These are phyloP conservation scores for Sinodicranocentrus sp. DNA, from an alignment of 2,888 invertebrate species.

Conservation along the genomic window DNA sequence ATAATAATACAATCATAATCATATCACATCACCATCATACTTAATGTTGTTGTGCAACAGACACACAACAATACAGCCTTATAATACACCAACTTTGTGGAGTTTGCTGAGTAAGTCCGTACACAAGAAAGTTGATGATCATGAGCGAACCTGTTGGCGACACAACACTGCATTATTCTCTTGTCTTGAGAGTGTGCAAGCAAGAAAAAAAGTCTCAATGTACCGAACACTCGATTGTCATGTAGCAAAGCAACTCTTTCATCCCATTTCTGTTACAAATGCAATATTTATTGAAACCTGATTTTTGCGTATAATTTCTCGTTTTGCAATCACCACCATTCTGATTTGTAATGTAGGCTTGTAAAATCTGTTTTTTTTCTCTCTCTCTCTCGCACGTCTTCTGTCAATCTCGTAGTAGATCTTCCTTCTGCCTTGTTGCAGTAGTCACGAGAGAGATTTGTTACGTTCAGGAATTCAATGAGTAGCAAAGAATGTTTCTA, in stretches of 20 bases:
- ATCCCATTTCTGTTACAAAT: slow-evolving; percentile 14
- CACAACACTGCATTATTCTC: background rate
- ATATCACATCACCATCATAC: slow-evolving; percentile 24
- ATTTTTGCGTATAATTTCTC: slow-evolving; percentile 11
- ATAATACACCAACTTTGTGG: too few relatives aligned
- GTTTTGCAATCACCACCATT: slow-evolving; percentile 19
- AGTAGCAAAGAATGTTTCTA: too few relatives aligned
- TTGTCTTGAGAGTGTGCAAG: background rate
- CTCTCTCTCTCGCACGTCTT: too few relatives aligned
- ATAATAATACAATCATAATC: slow-evolving; percentile 24
- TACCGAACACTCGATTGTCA: background rate
- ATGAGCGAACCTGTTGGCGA: slow-evolving; percentile 21
- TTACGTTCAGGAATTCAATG: too few relatives aligned
- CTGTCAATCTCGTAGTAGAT: too few relatives aligned
- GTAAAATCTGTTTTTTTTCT: too few relatives aligned
- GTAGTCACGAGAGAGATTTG: too few relatives aligned
- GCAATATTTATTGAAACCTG: slow-evolving; percentile 28
- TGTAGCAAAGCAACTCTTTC: background rate
- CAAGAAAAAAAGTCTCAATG: too few relatives aligned
- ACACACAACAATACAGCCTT: background rate
- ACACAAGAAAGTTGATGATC: too few relatives aligned
- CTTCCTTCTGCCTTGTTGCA: too few relatives aligned
- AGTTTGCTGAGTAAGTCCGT: too few relatives aligned
- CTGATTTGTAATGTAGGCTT: too few relatives aligned
- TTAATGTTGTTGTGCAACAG: slow-evolving; percentile 28